Percentiles rank a stretch among this genome's conserved stretches.
Evolutionary conservation across 2,113 vertebrate species (phyloP).

Genomic region (Chitala chitala): DNA sequence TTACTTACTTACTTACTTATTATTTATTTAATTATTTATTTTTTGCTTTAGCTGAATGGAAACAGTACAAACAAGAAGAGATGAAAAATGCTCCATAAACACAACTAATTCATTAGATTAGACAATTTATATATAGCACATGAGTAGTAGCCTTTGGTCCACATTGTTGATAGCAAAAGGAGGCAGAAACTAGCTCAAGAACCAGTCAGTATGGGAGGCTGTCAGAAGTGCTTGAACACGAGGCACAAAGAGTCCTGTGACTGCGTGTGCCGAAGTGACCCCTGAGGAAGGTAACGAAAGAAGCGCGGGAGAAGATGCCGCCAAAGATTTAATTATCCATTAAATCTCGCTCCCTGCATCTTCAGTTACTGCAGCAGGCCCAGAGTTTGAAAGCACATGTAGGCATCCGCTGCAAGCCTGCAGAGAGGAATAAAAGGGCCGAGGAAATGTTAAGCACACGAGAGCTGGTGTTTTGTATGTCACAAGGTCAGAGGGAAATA

Average conservation of each 20-base stretch:
- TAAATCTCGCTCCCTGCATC: conserved; percentile 3
- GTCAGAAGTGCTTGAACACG: no score
- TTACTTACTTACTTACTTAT: no score
- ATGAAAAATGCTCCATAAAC: neutral
- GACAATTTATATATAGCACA: neutral
- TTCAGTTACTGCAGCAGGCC: neutral
- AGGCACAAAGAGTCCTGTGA: neutral
- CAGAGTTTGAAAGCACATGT: neutral
- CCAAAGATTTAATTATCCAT: neutral
- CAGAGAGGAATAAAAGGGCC: neutral
- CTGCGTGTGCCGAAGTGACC: neutral
- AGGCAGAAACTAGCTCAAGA: neutral
- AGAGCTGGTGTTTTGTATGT: no score
- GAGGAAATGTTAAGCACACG: neutral
- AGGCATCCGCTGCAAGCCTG: neutral
- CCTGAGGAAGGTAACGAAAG: neutral
- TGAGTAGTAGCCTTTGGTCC: neutral
- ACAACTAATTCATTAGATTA: neutral
- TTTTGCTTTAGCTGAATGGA: no score
- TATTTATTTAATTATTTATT: no score
- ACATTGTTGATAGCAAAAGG: neutral
- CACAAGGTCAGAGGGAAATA: no score
- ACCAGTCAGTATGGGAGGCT: neutral
- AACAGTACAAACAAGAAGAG: neutral
- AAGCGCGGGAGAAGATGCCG: neutral